Evolutionary conservation across 1,140 invertebrate species (phyloP), one percentile per base, ranked within the genome.

Genomic region (Drosophila watanabei): DNA sequence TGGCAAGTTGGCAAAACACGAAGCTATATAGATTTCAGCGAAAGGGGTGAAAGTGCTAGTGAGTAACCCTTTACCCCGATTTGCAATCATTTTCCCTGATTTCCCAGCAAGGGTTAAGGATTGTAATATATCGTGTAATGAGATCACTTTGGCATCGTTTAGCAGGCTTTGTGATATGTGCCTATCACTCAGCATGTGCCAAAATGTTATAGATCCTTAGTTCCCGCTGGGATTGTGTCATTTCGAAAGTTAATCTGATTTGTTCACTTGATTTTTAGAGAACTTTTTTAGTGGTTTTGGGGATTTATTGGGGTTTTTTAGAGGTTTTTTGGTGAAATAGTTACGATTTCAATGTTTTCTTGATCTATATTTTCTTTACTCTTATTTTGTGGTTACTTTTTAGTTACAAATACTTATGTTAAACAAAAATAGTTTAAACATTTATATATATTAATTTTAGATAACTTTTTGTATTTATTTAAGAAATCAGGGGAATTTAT

Each of bases 101-200:
- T 52, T 33, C 30, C 32, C 16, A 13, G 11, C 10, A 5, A n/a
- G 8, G 24, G 24, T 3, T 6, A 16, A 20, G 30, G 16, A 24
- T 46, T 46, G 52, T 51, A 35, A 45, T 68, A 30, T 51, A 52
- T 60, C 54, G 18, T 73, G 71, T 75, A 75, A 75, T 75, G 71
- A 75, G 69, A 75, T 75, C 71, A 73, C 72, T 66, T 73, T 72
- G 68, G 52, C 66, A 71, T 57, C 69, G 64, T 70, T 72, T 69
- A 72, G 30, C 37, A 2, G 20, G 49, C 32, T n/a, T 69, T 69
- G 66, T 72, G 51, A 72, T 68, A 56, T 46, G 33, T 46, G 33
- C 32, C 16, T 39, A 48, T 60, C 66, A 28, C 54, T 28, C 54
- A 57, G 54, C 69, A 61, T 73, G 48, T 73, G 68, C 24, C 52